phyloP scores from a whole-genome alignment of 92 coral and sea anemone genomes.

The Nematostella vectensis region DNA sequence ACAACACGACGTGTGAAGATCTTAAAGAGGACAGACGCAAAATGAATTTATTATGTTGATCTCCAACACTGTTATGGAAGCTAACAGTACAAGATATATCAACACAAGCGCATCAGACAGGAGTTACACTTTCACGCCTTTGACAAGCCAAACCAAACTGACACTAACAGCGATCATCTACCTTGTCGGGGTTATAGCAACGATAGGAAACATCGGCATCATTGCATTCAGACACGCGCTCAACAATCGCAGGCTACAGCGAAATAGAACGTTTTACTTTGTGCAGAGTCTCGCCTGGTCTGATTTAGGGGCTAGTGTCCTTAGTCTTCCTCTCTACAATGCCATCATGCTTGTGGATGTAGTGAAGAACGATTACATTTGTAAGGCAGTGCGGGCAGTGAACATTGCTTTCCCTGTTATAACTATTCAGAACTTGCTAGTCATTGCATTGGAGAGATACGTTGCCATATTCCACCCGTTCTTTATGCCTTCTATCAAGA shows the following conservation, averaged over 20 bases:
- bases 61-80: too few relatives aligned
- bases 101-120: too few relatives aligned
- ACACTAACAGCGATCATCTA: neutral
- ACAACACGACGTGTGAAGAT: too few relatives aligned
- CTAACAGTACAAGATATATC: too few relatives aligned
- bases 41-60: too few relatives aligned
- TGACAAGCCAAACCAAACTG: neutral
- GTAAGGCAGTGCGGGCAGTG: conserved; percentile 1
- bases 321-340: conserved; percentile 8
- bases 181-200: too few relatives aligned
- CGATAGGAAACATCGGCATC: too few relatives aligned
- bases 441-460: conserved; percentile 17
- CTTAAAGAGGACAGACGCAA: too few relatives aligned
- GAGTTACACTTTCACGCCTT: neutral
- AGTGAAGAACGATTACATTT: conserved; percentile 6
- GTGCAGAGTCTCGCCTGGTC: conserved; percentile 17
- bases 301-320: neutral
- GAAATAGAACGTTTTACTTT: neutral
- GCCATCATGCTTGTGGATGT: conserved; percentile 8
- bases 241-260: too few relatives aligned
- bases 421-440: neutral
- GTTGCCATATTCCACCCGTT: conserved; percentile 11
- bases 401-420: conserved; percentile 8
- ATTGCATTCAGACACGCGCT: too few relatives aligned
- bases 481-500: neutral